These are phyloP conservation scores for Himalopsyche tibetana DNA, from an alignment of 2,888 invertebrate genomes.

Conservation along the genomic window DNA sequence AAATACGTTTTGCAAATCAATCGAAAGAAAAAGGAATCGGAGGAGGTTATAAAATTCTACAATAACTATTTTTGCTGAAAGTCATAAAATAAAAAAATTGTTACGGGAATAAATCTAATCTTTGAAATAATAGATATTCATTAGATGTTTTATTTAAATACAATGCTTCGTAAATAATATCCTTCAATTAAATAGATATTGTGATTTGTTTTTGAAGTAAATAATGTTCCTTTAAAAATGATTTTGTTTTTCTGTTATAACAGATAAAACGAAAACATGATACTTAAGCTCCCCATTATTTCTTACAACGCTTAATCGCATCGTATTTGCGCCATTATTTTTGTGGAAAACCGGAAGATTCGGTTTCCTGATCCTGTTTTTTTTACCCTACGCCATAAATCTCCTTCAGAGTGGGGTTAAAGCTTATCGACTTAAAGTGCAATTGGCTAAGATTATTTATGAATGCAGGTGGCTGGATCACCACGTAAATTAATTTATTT, in stretches of 20 bases:
- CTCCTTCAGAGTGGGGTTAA: constrained; percentile 41
- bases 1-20: too few relatives aligned
- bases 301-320: constrained; percentile 28
- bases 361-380: constrained; percentile 34
- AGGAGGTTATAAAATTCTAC: too few relatives aligned
- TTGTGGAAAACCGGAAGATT: constrained; percentile 27
- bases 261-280: constrained; percentile 26
- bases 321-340: constrained; percentile 35
- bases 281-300: constrained; percentile 11
- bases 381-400: constrained; percentile 47
- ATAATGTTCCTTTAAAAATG: too few relatives aligned
- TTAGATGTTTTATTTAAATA: too few relatives aligned
- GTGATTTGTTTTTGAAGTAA: too few relatives aligned
- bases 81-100: too few relatives aligned
- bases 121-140: too few relatives aligned
- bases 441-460: constrained; percentile 55
- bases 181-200: too few relatives aligned
- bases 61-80: too few relatives aligned
- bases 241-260: background rate
- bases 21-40: too few relatives aligned
- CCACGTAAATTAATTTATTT: constrained; percentile 21
- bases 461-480: constrained; percentile 49
- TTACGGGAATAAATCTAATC: too few relatives aligned
- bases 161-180: too few relatives aligned
- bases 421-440: constrained; percentile 58